Conservation (phyloP, 2,797 vertebrate genomes). For the Sylvia borin region DNA sequence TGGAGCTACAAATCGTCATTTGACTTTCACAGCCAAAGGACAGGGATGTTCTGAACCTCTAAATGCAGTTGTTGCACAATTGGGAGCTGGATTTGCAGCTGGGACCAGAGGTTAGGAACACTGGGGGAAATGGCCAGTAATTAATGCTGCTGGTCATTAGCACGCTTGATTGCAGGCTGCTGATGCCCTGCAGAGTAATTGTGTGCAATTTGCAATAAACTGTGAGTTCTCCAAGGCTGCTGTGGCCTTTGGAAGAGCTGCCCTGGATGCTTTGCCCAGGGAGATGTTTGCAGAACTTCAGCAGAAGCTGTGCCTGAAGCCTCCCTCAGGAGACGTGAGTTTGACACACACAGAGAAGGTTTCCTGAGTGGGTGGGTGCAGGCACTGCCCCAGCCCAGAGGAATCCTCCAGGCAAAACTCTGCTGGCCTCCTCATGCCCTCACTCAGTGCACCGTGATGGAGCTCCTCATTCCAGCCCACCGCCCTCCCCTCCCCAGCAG, state of each 20-base stretch:
- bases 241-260: not conserved
- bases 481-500: not conserved
- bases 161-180: not conserved
- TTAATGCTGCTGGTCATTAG: not conserved
- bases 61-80: not conserved
- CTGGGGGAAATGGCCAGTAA: not conserved
- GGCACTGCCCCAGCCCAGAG: not conserved
- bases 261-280: not conserved
- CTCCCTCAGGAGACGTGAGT: not conserved
- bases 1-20: not conserved
- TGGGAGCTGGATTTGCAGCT: not conserved
- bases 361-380: not conserved
- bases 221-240: not conserved
- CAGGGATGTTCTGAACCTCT: not conserved
- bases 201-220: not conserved
- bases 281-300: not conserved
- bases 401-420: not conserved
- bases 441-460: fast-evolving
- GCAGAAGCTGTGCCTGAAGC: not conserved
- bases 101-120: not conserved
- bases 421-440: not conserved
- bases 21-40: not conserved
- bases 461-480: not conserved
- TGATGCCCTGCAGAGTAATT: not conserved
- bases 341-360: not conserved